These are phyloP conservation scores for Limosa lapponica DNA, from an alignment of 2,797 vertebrate genomes.

Conservation along the genomic window DNA sequence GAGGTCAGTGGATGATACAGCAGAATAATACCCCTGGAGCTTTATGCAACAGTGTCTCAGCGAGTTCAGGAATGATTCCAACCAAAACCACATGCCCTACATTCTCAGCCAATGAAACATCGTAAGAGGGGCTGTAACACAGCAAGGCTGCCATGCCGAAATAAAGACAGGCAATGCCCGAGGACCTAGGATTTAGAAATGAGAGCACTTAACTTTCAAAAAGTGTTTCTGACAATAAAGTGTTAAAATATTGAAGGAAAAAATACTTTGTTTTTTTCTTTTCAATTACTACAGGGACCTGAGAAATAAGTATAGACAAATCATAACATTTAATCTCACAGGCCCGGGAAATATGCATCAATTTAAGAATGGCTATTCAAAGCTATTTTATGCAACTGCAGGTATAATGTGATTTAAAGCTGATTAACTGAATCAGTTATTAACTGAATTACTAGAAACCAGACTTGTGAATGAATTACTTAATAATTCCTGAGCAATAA, in stretches of 20 bases:
- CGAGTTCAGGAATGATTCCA: background rate
- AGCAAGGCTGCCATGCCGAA: background rate
- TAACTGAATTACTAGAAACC: background rate
- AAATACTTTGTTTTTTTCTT: background rate
- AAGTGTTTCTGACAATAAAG: background rate
- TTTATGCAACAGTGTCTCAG: constrained; percentile 39
- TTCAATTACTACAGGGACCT: background rate
- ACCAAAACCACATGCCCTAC: constrained; percentile 55
- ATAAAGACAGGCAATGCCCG: background rate
- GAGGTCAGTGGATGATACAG: constrained; percentile 57
- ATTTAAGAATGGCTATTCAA: background rate
- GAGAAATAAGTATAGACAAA: background rate
- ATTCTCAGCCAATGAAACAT: constrained; percentile 67
- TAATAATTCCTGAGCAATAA: background rate
- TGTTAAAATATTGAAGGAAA: background rate
- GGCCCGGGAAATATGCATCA: background rate
- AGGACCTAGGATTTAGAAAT: background rate
- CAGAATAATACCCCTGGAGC: background rate
- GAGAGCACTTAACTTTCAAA: background rate
- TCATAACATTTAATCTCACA: background rate
- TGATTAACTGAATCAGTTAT: background rate
- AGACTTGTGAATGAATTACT: background rate
- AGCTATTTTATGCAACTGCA: background rate
- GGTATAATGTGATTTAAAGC: background rate
- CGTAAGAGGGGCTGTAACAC: background rate